Evolutionary conservation across 2,113 vertebrate genomes (phyloP).

Genomic region (Heloderma charlesbogerti): DNA sequence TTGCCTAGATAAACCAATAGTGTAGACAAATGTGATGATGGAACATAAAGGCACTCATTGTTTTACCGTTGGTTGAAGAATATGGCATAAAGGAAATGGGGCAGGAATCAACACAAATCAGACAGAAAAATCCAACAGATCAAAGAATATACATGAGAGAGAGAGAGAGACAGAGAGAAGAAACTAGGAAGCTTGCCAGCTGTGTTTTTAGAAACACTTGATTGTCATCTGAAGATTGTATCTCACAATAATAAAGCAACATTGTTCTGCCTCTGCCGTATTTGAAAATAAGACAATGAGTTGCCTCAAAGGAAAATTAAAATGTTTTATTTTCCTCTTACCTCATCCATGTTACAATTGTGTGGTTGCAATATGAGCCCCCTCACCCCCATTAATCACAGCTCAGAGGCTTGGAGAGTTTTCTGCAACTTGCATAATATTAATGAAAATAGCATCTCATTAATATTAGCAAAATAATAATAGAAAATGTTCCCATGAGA

Average conservation of each 20-base stretch:
- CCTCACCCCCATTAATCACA: background rate
- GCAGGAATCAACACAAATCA: background rate
- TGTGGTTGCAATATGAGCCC: background rate
- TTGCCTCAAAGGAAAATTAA: background rate
- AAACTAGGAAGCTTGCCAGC: background rate
- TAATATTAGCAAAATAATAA: background rate
- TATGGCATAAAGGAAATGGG: background rate
- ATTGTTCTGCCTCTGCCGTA: constrained; percentile 30
- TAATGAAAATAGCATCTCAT: background rate
- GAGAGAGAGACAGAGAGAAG: background rate
- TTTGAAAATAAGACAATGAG: constrained; percentile 20
- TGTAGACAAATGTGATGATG: background rate
- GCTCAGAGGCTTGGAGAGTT: background rate
- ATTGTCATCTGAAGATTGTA: constrained; percentile 27
- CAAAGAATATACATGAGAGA: background rate
- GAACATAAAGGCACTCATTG: background rate
- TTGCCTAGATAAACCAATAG: background rate
- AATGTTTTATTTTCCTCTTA: constrained; percentile 9
- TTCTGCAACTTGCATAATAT: background rate
- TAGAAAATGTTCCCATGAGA: background rate
- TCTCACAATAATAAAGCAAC: constrained; percentile 39
- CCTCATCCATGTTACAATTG: background rate
- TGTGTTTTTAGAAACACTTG: background rate
- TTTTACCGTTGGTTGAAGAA: background rate
- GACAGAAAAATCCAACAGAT: background rate